phyloP scores from a whole-genome alignment of 2,888 invertebrate genomes.

The Rhingia campestris region DNA sequence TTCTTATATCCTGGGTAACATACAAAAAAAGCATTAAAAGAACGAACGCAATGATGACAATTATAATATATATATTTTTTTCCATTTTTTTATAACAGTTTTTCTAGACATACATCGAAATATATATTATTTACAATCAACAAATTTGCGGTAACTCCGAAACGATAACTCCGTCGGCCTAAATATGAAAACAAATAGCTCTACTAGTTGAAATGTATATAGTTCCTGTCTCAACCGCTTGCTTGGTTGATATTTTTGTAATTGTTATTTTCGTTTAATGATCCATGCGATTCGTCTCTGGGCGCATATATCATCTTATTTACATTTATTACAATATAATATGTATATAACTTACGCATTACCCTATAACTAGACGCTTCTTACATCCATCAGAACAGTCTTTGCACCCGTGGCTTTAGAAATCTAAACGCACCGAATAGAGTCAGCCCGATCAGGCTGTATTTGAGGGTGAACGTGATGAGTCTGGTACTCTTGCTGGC shows the following conservation, averaged over 20 bases:
- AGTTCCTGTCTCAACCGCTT: conserved; percentile 38
- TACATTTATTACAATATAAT: conserved; percentile 72
- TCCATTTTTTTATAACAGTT: conserved; percentile 47
- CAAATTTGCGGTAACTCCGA: conserved; percentile 62
- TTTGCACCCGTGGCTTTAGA: conserved; percentile 79
- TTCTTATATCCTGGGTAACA: too few relatives aligned
- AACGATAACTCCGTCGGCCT: conserved; percentile 44
- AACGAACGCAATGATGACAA: conserved; percentile 24
- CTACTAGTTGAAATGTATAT: conserved; percentile 44
- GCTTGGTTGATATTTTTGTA: conserved; percentile 26
- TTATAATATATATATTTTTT: conserved; percentile 51
- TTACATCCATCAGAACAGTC: conserved; percentile 77
- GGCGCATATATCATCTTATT: conserved; percentile 65
- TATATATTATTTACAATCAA: conserved; percentile 69
- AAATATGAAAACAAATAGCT: conserved; percentile 27
- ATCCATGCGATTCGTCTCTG: conserved; percentile 19
- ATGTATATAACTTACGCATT: conserved; percentile 69
- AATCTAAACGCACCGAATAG: conserved; percentile 80
- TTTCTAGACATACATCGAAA: conserved; percentile 65
- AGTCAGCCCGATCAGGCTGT: conserved; percentile 82
- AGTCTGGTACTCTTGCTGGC: conserved; percentile 80
- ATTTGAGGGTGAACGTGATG: conserved; percentile 82
- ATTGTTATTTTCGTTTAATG: conserved; percentile 5
- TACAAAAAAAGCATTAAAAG: neutral
- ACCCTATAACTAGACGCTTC: conserved; percentile 36